phyloP scores from a whole-genome alignment of 2,113 vertebrate genomes.

The Piprites chloris region DNA sequence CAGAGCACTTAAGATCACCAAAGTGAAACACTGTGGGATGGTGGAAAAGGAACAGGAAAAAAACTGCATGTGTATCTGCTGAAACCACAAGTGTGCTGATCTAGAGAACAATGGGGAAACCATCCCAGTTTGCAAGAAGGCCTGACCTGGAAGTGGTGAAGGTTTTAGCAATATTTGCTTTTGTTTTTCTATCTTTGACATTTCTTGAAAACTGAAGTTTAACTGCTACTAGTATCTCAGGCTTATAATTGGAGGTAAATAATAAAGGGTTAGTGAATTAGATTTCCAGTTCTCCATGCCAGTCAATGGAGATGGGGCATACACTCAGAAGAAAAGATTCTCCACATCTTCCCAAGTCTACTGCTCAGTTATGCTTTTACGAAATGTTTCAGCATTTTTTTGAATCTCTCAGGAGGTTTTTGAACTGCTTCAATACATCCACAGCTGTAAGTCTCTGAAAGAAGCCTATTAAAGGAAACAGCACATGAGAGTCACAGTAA shows the following conservation, averaged over 20 bases:
- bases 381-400: not conserved
- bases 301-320: not conserved
- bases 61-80: not conserved
- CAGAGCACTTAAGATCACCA: not conserved
- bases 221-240: not conserved
- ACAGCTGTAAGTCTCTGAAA: slow-evolving; percentile 15
- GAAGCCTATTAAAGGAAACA: not conserved
- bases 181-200: not conserved
- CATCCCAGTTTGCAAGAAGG: not conserved
- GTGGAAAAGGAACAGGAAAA: not conserved
- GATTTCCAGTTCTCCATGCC: not conserved
- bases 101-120: not conserved
- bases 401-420: not conserved
- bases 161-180: not conserved
- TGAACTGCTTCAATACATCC: not conserved
- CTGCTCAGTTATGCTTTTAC: not conserved
- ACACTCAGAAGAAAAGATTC: not conserved
- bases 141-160: not conserved
- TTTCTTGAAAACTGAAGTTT: not conserved
- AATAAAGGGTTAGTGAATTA: not conserved
- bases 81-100: not conserved
- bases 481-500: not conserved
- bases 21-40: not conserved
- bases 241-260: not conserved
- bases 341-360: not conserved